Evolutionary conservation across 92 coral and sea anemone species (phyloP).

Genomic region (Parazoanthus darwini): DNA sequence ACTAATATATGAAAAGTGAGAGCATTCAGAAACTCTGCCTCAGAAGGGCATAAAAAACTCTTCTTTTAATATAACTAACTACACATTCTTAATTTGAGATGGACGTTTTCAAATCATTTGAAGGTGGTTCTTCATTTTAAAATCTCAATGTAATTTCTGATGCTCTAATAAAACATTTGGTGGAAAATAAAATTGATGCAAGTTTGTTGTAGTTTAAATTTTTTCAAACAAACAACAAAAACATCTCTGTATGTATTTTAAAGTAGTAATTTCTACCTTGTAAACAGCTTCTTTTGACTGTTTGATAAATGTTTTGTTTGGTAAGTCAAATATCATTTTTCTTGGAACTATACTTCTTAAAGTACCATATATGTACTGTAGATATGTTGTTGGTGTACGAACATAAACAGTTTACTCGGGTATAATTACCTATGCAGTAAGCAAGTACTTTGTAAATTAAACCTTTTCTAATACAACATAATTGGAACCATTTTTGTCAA

Average conservation of each 20-base stretch:
- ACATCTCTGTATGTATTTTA: slow-evolving; percentile 25
- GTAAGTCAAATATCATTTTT: background rate
- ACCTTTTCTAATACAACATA: background rate
- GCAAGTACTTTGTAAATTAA: background rate
- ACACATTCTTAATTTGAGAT: slow-evolving; percentile 8
- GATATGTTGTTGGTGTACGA: background rate
- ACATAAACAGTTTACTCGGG: background rate
- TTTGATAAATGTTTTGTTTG: background rate
- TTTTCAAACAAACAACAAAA: slow-evolving; percentile 25
- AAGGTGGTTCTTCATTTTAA: background rate
- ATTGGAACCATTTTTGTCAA: slow-evolving; percentile 3
- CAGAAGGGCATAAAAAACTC: background rate
- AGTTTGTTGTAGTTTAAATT: background rate
- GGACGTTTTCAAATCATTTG: slow-evolving; percentile 16
- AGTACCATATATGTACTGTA: background rate
- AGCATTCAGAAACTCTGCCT: background rate
- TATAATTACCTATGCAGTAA: background rate
- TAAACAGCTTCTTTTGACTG: slow-evolving; percentile 10
- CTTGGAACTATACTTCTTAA: background rate
- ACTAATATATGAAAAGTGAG: background rate
- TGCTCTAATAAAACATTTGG: slow-evolving; percentile 6
- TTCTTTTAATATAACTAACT: slow-evolving; percentile 20
- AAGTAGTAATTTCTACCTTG: slow-evolving; percentile 4
- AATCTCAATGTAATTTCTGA: background rate
- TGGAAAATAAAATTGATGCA: slow-evolving; percentile 32